Evolutionary conservation across 2,888 invertebrate genomes (phyloP).

Genomic region (Tachina fera): DNA sequence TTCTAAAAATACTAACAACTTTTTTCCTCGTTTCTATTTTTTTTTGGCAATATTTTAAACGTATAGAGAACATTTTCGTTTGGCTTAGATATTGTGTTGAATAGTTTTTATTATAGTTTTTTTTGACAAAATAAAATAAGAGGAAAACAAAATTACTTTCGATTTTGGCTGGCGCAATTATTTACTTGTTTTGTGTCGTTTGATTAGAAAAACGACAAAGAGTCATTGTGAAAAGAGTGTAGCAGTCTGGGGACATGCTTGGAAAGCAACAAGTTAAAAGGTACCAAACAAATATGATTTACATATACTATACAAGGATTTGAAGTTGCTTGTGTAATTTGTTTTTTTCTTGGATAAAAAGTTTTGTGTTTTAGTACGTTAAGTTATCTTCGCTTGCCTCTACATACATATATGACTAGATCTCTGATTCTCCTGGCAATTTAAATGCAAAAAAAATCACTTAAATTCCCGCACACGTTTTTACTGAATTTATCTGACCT

Average conservation of each 20-base stretch:
- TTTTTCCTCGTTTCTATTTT: slow-evolving; percentile 15
- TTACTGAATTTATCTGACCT: slow-evolving; percentile 10
- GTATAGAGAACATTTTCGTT: slow-evolving; percentile 39
- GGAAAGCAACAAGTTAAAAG: slow-evolving; percentile 31
- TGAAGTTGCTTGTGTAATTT: too few species aligned
- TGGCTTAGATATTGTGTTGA: slow-evolving; percentile 33
- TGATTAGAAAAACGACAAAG: slow-evolving; percentile 31
- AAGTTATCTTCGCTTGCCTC: too few species aligned
- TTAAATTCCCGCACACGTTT: background rate
- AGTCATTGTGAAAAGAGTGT: background rate
- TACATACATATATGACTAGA: too few species aligned
- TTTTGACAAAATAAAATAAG: slow-evolving; percentile 12
- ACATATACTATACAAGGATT: background rate
- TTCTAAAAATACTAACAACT: slow-evolving; percentile 51
- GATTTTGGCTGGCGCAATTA: slow-evolving; percentile 42
- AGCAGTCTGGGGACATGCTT: background rate
- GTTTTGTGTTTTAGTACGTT: too few species aligned
- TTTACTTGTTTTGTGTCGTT: slow-evolving; percentile 34
- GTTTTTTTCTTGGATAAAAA: too few species aligned
- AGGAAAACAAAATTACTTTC: slow-evolving; percentile 22
- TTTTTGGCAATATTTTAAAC: slow-evolving; percentile 15
- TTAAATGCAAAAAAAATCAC: background rate
- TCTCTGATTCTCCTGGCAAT: background rate
- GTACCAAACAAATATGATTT: background rate
- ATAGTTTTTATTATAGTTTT: background rate